These are phyloP conservation scores for Myiotriccus ornatus DNA, from an alignment of 2,797 vertebrate species.

Conservation along the genomic window DNA sequence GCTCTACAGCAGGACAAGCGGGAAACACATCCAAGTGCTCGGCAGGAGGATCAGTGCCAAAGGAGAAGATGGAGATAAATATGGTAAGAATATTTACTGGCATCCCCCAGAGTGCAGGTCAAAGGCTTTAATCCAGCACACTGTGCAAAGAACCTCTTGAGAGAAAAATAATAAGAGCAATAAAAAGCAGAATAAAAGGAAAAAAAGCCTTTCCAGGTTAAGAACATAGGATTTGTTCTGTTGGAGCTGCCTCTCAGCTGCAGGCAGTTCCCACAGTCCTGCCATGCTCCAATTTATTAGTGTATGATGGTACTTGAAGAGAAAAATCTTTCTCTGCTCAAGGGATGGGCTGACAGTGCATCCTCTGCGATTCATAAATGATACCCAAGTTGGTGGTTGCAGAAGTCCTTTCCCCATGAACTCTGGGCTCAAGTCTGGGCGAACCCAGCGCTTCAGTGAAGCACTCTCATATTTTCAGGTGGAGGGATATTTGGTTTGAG, in stretches of 20 bases:
- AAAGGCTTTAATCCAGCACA: background rate
- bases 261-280: background rate
- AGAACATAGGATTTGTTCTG: background rate
- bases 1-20: conserved; percentile 97
- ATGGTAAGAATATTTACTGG: conserved; percentile 84
- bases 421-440: background rate
- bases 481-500: background rate
- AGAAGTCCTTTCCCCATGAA: background rate
- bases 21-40: conserved; percentile 95
- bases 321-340: background rate
- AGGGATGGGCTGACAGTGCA: background rate
- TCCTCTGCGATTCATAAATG: background rate
- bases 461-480: background rate
- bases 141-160: background rate
- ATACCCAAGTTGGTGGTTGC: background rate
- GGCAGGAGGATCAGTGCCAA: conserved; percentile 94
- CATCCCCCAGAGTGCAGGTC: background rate
- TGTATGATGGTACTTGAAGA: background rate
- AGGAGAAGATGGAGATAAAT: conserved; percentile 98
- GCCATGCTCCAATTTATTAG: background rate
- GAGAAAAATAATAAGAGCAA: background rate
- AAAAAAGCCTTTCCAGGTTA: background rate
- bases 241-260: background rate
- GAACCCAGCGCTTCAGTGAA: background rate
- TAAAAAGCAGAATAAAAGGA: background rate